A percentile compares a stretch with the other conserved stretches of the same genome.
phyloP scores from a whole-genome alignment of 2,888 invertebrate genomes.

The Amiota mariae region DNA sequence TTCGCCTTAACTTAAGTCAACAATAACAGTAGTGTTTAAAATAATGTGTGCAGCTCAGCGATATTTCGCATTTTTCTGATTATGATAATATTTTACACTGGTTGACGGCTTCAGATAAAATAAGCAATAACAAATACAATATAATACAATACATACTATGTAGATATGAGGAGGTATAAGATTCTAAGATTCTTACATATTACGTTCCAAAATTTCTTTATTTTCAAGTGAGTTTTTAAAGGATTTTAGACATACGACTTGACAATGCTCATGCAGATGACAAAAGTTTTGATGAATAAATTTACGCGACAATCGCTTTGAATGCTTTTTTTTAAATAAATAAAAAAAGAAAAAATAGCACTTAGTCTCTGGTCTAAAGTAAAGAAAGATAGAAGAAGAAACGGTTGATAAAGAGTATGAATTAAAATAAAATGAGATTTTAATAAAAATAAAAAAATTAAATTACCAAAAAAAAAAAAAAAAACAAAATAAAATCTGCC shows the following conservation, averaged over 20 bases:
- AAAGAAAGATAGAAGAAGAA: neutral
- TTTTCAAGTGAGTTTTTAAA: neutral
- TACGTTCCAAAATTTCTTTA: neutral
- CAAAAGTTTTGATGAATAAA: constrained; percentile 14
- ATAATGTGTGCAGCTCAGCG: constrained; percentile 16
- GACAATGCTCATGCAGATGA: neutral
- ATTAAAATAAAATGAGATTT: constrained; percentile 18
- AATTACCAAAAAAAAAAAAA: constrained; percentile 40
- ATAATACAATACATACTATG: neutral
- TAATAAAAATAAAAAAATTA: constrained; percentile 26
- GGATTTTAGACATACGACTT: neutral
- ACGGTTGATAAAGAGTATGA: neutral
- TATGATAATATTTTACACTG: too few relatives aligned
- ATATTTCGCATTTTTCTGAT: neutral
- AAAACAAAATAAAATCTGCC: constrained; percentile 30
- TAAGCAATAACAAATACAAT: neutral
- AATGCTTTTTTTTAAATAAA: constrained; percentile 53
- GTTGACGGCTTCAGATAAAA: too few relatives aligned
- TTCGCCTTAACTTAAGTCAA: constrained; percentile 1
- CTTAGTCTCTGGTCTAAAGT: too few relatives aligned
- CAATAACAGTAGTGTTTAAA: constrained; percentile 18
- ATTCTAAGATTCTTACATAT: neutral
- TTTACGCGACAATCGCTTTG: constrained; percentile 64
- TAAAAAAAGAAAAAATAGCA: constrained; percentile 24
- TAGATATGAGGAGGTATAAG: neutral